These are phyloP conservation scores for Sepioteuthis lessoniana DNA, from an alignment of 2,888 invertebrate species.

Conservation along the genomic window DNA sequence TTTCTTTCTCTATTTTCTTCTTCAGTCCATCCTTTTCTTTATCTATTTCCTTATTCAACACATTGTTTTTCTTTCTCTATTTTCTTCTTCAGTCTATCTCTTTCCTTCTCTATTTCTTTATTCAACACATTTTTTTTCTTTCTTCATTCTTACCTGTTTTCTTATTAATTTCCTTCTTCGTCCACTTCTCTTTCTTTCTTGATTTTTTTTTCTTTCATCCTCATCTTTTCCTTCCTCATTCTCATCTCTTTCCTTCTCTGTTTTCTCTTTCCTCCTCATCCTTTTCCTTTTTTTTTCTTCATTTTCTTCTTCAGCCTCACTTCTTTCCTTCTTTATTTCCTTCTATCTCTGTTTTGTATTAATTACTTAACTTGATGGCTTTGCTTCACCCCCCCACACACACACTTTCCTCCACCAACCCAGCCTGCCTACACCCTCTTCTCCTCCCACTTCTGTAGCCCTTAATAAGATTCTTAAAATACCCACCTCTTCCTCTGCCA, in stretches of 20 bases:
- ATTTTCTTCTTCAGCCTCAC: slow-evolving; percentile 1
- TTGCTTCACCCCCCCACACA: background rate
- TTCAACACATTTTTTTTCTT: too few species aligned
- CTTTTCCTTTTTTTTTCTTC: background rate
- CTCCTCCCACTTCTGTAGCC: background rate
- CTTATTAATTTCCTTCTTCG: too few species aligned
- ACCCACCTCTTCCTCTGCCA: too few species aligned
- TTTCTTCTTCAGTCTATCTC: too few species aligned
- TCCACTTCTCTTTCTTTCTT: too few species aligned
- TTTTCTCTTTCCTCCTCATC: slow-evolving; percentile 17
- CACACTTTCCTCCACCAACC: background rate
- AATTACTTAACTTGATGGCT: background rate
- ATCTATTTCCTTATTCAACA: too few species aligned
- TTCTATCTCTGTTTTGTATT: slow-evolving; percentile 1
- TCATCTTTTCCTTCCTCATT: background rate
- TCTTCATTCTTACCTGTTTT: too few species aligned
- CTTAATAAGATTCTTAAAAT: background rate
- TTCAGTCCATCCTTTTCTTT: too few species aligned
- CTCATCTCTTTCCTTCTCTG: slow-evolving; percentile 38
- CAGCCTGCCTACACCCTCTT: too few species aligned
- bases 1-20: too few species aligned
- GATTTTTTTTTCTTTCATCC: background rate
- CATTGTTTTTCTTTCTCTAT: too few species aligned
- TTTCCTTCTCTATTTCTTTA: too few species aligned
- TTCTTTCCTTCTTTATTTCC: background rate